Evolutionary conservation across 2,797 vertebrate genomes (phyloP), one percentile per base, ranked within the genome.

Genomic region (Clarias platycephalus): DNA sequence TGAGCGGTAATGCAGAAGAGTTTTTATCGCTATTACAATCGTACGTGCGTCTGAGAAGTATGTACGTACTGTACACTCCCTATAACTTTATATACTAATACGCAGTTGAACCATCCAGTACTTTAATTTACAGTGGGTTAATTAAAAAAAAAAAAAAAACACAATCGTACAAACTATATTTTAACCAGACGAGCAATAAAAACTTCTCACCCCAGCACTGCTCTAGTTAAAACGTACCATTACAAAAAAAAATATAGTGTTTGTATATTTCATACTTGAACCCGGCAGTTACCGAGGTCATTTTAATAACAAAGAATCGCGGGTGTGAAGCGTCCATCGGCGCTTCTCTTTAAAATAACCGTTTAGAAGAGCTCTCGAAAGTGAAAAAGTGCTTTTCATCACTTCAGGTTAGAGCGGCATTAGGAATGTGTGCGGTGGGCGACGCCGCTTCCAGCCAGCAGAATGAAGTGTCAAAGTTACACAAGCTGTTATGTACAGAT

Each of bases 241-340:
- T 75, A 5, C n/a, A 31, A 5, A 37, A 37, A 34, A 53, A 53
- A 71, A 71, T 49, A 9, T 24, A 22, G 13, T 2, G 53, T 76
- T 58, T 76, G 26, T 34, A 13, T 22, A 15, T 58, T 60, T 77
- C 20, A 24, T 37, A 60, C 31, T 58, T 31, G 49, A 75, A 18
- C 72, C 34, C 8, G 1, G 16, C 20, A 58, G 72, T 37, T 22
- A 1, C 9, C 1, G 26, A 0, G 26, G 53, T 58, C 74, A 34
- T 76, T 77, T 77, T 77, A 77, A 60, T 31, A 74, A 26, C 72
- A 76, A 57, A 57, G 26, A 34, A 31, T 40, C 31, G 34, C 18
- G 3, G 31, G 28, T 60, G 55, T 10, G 18, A 75, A 31, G 26
- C 4, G n/a, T 75, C 49, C 15, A 74, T 55, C 71, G 16, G 44